phyloP scores from a whole-genome alignment of 2,888 invertebrate species.

The Trichogramma dendrolimi region DNA sequence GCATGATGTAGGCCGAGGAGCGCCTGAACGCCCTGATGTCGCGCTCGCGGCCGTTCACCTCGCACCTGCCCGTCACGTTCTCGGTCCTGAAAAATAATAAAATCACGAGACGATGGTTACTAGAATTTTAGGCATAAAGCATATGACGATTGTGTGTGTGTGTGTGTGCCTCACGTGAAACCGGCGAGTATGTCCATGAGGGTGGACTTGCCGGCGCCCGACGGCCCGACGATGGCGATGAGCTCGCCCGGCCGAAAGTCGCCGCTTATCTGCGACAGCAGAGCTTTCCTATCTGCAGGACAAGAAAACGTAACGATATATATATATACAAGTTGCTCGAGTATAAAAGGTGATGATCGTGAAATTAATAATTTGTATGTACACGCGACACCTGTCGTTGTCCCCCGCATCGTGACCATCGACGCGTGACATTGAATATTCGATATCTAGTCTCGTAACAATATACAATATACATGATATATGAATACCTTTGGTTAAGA shows the following conservation, averaged over 20 bases:
- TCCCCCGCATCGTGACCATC: too few species aligned
- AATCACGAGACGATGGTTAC: too few species aligned
- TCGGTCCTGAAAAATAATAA: slow-evolving; percentile 42
- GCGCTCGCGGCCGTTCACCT: slow-evolving; percentile 67
- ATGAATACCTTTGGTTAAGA: slow-evolving; percentile 58
- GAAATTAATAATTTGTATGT: background rate
- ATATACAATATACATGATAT: too few species aligned
- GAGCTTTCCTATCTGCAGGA: slow-evolving; percentile 49
- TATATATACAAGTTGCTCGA: background rate
- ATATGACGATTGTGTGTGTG: too few species aligned
- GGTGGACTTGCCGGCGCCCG: slow-evolving; percentile 84
- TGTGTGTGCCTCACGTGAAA: slow-evolving; percentile 66
- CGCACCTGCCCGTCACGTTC: slow-evolving; percentile 63
- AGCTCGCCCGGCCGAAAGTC: slow-evolving; percentile 71
- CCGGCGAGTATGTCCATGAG: slow-evolving; percentile 86
- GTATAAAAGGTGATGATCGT: background rate
- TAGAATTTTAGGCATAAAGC: too few species aligned
- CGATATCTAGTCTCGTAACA: too few species aligned
- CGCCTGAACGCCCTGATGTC: slow-evolving; percentile 61
- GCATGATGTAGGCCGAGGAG: slow-evolving; percentile 75
- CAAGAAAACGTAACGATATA: background rate
- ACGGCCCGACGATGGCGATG: slow-evolving; percentile 83
- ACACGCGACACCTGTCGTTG: background rate
- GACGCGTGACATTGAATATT: too few species aligned
- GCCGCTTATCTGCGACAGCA: slow-evolving; percentile 57